These are phyloP conservation scores for Butorides virescens DNA, from an alignment of 2,113 vertebrate species.

Conservation along the genomic window DNA sequence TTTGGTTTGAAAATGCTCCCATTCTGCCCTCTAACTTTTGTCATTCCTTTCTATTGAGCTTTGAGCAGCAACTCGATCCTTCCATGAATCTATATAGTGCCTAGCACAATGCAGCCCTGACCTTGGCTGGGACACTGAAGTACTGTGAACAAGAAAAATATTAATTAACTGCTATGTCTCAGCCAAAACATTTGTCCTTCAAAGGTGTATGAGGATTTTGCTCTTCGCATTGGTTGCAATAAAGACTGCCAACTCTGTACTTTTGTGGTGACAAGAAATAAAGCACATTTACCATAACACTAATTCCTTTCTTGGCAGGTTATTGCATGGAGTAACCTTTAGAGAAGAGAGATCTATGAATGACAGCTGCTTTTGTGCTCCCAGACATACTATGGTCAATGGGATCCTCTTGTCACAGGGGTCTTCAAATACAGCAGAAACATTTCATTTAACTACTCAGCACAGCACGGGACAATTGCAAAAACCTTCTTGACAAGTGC, in stretches of 20 bases:
- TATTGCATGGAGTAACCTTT: background rate
- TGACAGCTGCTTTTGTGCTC: background rate
- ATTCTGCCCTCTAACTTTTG: background rate
- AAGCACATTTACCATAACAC: background rate
- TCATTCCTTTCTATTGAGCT: background rate
- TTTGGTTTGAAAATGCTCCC: background rate
- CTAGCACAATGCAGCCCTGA: background rate
- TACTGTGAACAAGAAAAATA: constrained; percentile 11
- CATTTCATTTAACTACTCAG: background rate
- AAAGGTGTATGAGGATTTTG: background rate
- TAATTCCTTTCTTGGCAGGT: background rate
- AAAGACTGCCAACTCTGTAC: background rate
- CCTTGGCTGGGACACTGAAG: constrained; percentile 19
- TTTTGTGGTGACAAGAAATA: background rate
- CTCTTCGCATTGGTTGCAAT: background rate
- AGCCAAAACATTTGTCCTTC: constrained; percentile 33
- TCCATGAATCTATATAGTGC: background rate
- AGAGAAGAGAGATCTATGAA: background rate
- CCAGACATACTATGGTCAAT: background rate
- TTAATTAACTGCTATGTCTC: constrained; percentile 24
- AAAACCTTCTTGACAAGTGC: background rate
- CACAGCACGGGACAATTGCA: background rate
- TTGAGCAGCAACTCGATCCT: background rate
- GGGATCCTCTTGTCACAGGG: background rate
- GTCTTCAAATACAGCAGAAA: background rate